Evolutionary conservation across 2,888 invertebrate genomes (phyloP).

Genomic region (Osedax fenrisi): DNA sequence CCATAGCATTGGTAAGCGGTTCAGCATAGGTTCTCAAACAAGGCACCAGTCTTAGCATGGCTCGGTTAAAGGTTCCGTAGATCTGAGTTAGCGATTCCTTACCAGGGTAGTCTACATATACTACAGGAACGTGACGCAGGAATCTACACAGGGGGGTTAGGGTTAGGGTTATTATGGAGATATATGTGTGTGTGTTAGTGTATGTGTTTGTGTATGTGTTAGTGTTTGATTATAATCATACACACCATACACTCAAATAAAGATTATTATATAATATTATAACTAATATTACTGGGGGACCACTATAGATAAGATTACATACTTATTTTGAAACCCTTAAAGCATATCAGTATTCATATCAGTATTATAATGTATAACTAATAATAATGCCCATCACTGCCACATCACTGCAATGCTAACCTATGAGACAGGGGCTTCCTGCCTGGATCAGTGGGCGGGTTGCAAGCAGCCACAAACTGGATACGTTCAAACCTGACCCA

Average conservation of each 20-base stretch:
- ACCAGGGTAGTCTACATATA: constrained; percentile 98
- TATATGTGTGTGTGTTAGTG: no score
- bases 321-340: no score
- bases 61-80: constrained; percentile 94
- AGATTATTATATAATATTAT: no score
- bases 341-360: no score
- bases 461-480: constrained; percentile 98
- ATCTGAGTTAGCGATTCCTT: constrained; percentile 88
- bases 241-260: no score
- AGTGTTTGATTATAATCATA: no score
- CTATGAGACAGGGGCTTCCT: constrained; percentile 83
- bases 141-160: constrained; percentile 48
- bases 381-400: no score
- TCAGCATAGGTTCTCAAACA: constrained; percentile 82
- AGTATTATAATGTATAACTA: no score
- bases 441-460: constrained; percentile 97
- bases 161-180: no score
- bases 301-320: no score
- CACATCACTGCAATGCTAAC: constrained; percentile 50
- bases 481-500: constrained; percentile 95
- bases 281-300: no score
- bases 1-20: constrained; percentile 95
- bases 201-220: no score
- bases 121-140: constrained; percentile 83
- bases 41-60: constrained; percentile 88